These are phyloP conservation scores for Cryptomyrus ogoouensis DNA, from an alignment of 2,113 vertebrate genomes.

Conservation along the genomic window DNA sequence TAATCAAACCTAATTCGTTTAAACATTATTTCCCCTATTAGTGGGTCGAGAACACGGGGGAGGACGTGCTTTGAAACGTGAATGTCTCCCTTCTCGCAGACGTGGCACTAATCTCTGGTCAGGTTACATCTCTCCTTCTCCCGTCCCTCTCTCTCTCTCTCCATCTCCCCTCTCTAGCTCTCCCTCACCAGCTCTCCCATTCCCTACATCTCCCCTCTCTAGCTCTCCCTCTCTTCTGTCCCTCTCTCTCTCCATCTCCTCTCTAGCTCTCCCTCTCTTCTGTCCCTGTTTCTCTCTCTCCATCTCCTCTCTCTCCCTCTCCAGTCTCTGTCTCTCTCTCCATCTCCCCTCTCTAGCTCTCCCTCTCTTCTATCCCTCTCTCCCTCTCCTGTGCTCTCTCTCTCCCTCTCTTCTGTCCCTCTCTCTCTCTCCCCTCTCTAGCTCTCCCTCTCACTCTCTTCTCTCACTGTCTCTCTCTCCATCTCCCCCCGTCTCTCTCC, in stretches of 20 bases:
- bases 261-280: not conserved
- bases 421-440: no score
- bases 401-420: no score
- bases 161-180: conserved; percentile 13
- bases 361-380: not conserved
- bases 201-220: conserved; percentile 17
- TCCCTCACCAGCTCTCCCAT: not conserved
- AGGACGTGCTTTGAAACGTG: conserved; percentile 17
- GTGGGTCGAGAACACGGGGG: conserved; percentile 35
- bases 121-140: conserved; percentile 35
- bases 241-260: not conserved
- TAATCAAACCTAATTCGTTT: conserved; percentile 63
- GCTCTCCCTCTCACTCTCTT: no score
- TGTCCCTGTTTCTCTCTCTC: not conserved
- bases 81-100: conserved; percentile 34
- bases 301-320: not conserved
- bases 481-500: conserved; percentile 31
- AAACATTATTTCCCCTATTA: conserved; percentile 41
- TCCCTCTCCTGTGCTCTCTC: no score
- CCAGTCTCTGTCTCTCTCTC: no score
- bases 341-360: no score
- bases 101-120: conserved; percentile 45
- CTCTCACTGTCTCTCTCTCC: not conserved
- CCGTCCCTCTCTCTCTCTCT: conserved; percentile 23
- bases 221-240: not conserved